Evolutionary conservation across 2,888 invertebrate genomes (phyloP), one percentile per base, ranked within the genome.

Genomic region (Protophormia terraenovae): DNA sequence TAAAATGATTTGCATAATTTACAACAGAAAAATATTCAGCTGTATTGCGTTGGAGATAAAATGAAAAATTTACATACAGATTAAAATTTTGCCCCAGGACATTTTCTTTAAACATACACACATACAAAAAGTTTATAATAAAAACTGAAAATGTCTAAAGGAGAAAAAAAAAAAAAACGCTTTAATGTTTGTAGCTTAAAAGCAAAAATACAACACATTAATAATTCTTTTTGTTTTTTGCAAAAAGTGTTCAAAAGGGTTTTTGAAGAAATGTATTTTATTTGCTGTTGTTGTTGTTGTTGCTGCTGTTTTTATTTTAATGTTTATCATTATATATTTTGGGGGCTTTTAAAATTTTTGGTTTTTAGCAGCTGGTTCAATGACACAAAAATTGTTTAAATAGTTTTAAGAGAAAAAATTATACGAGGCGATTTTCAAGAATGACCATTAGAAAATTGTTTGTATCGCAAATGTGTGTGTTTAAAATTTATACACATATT

Each of bases 41-140:
- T 62, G 62, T 81, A 62, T 55, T 72, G 45, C 16, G 66, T 16
- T 29, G 32, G 19, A 81, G 67, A 84, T 76, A 72, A 84, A 80
- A 32, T 71, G 22, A 38, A 79, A 84, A 84, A 84, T 84, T 84
- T 84, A 81, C 84, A 84, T 84, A 84, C 66, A 78, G 80, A 84
- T 81, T 84, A 84, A 81, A 77, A 72, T 55, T 67, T 77, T 24
- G 77, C 84, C 73, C 71, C 71, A 79, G 45, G 79, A 71, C 71
- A 55, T 62, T 79, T 64, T 62, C 62, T 60, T 79, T 41, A 71
- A 62, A 71, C 16, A 64, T 12, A 22, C 2, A 29, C 7, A 41
- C n/a, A 58, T 24, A 71, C 6, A 55, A 55, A 55, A 53, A 55
- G 7, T 8, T 64, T 7, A 8, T 19, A 62, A 19, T 6, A 53